Conservation (phyloP, 92 coral and sea anemone genomes). For the Bergia puertoricense region DNA sequence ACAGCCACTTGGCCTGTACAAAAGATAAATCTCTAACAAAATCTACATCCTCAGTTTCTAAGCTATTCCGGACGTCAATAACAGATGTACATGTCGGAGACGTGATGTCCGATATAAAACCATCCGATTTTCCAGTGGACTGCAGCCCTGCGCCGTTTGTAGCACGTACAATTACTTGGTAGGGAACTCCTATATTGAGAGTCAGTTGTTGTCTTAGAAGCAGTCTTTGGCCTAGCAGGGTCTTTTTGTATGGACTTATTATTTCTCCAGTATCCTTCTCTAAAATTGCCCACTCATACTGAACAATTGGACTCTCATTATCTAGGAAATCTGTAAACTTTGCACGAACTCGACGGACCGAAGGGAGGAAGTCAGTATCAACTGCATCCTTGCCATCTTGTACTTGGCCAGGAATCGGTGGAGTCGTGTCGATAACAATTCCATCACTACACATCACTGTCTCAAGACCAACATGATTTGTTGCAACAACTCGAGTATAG, state of each 20-base stretch:
- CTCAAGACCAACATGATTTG: slow-evolving; percentile 76
- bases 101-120: slow-evolving; percentile 78
- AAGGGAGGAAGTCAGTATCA: slow-evolving; percentile 69
- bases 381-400: slow-evolving; percentile 66
- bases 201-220: slow-evolving; percentile 83
- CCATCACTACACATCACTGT: slow-evolving; percentile 95
- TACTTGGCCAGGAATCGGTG: slow-evolving; percentile 71
- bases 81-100: slow-evolving; percentile 65
- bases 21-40: slow-evolving; percentile 72
- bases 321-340: slow-evolving; percentile 72
- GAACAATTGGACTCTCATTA: slow-evolving; percentile 83
- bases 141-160: slow-evolving; percentile 86
- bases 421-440: slow-evolving; percentile 80
- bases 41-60: slow-evolving; percentile 68
- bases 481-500: slow-evolving; percentile 76
- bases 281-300: slow-evolving; percentile 83
- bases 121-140: slow-evolving; percentile 64
- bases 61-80: slow-evolving; percentile 67
- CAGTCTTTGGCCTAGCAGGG: slow-evolving; percentile 75
- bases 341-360: slow-evolving; percentile 78
- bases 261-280: slow-evolving; percentile 50
- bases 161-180: slow-evolving; percentile 77
- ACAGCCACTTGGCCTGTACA: slow-evolving; percentile 76
- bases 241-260: slow-evolving; percentile 61
- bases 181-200: slow-evolving; percentile 63